These are phyloP conservation scores for Artibeus jamaicensis DNA, from an alignment of 2,797 vertebrate genomes.

Conservation along the genomic window DNA sequence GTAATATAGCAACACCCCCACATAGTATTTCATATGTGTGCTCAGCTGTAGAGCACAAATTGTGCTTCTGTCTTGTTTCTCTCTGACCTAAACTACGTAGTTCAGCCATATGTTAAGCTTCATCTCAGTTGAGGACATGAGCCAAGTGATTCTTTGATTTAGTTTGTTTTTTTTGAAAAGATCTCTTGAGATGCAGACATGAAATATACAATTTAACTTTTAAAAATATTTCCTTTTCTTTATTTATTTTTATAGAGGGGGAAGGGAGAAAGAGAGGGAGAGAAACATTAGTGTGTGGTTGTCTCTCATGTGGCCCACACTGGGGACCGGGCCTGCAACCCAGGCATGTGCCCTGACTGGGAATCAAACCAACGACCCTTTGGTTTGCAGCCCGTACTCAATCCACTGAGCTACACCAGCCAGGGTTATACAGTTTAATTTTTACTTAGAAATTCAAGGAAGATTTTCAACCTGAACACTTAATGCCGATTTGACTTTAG, in stretches of 20 bases:
- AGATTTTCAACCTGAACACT: constrained; percentile 41
- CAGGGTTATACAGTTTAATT: too few relatives aligned
- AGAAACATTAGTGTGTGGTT: too few relatives aligned
- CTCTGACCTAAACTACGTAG: constrained; percentile 75
- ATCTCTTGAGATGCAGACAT: constrained; percentile 38
- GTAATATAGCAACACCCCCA: constrained; percentile 74
- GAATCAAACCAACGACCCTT: too few relatives aligned
- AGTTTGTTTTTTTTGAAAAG: constrained; percentile 57
- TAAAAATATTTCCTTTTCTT: neutral
- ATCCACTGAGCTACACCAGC: too few relatives aligned
- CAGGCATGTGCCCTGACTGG: too few relatives aligned
- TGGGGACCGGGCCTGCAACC: too few relatives aligned
- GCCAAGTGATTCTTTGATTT: constrained; percentile 71
- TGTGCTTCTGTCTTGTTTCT: constrained; percentile 77
- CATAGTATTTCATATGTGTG: constrained; percentile 72
- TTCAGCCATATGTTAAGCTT: constrained; percentile 77
- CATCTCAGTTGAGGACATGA: constrained; percentile 53
- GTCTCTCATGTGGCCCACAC: too few relatives aligned
- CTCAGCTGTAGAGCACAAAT: constrained; percentile 74
- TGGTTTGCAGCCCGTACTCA: too few relatives aligned
- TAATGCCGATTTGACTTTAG: constrained; percentile 36
- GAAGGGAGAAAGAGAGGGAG: too few relatives aligned
- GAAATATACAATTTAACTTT: neutral
- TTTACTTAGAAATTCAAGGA: constrained; percentile 17
- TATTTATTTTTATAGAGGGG: too few relatives aligned